Conservation (phyloP, 2,113 vertebrate species). For the Lophura nycthemera region DNA sequence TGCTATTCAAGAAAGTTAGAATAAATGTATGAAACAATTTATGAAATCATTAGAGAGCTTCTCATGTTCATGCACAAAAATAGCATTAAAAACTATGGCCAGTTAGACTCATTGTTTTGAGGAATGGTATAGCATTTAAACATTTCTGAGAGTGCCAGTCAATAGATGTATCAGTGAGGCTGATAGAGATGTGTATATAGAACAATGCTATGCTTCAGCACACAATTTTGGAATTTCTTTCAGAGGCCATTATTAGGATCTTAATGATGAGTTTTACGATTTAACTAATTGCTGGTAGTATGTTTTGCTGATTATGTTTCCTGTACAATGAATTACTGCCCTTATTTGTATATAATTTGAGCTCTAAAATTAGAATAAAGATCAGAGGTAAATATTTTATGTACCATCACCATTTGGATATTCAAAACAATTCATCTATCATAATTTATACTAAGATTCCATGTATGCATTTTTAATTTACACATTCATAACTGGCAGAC, state of each 20-base stretch:
- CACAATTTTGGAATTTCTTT: background rate
- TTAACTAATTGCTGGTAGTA: background rate
- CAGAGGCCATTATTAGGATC: background rate
- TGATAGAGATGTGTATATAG: background rate
- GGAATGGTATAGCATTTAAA: background rate
- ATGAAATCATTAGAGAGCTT: background rate
- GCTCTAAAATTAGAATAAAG: background rate
- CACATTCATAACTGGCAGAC: background rate
- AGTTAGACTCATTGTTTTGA: background rate
- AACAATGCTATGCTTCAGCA: background rate
- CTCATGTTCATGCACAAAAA: background rate
- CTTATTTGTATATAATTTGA: background rate
- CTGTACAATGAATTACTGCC: background rate
- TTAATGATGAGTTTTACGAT: background rate
- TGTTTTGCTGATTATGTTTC: background rate
- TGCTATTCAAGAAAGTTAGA: background rate
- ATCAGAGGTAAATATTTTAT: background rate
- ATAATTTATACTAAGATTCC: background rate
- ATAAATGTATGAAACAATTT: background rate
- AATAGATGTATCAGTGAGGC: background rate
- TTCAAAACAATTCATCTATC: background rate
- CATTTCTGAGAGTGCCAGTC: background rate
- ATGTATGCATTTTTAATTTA: background rate
- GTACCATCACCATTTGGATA: background rate
- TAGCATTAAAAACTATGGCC: accelerated